These are phyloP conservation scores for Nothoprocta pentlandii DNA, from an alignment of 2,113 vertebrate genomes.

Conservation along the genomic window DNA sequence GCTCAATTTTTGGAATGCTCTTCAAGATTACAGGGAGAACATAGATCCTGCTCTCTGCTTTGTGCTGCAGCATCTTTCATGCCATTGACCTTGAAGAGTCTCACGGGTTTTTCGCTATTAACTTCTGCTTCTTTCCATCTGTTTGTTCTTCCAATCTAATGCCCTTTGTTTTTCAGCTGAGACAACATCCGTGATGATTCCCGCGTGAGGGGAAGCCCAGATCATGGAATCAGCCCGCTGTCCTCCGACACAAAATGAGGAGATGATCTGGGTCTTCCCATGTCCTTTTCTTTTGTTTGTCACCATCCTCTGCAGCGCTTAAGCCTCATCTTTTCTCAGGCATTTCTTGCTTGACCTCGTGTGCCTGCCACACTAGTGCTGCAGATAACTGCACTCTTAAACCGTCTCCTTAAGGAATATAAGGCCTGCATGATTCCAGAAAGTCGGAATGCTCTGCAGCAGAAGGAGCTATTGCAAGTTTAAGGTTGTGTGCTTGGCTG, in stretches of 20 bases:
- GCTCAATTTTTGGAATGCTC: neutral
- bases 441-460: neutral
- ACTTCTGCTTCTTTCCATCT: slow-evolving; percentile 13
- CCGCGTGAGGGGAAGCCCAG: neutral
- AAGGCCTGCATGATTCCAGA: neutral
- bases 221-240: neutral
- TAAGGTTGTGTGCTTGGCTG: neutral
- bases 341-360: neutral
- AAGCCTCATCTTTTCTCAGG: neutral
- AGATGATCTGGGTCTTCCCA: neutral
- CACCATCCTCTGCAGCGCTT: neutral
- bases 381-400: neutral
- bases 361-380: neutral
- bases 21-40: neutral
- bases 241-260: neutral
- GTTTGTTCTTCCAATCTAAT: slow-evolving; percentile 3
- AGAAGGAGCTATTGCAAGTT: neutral
- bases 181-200: neutral
- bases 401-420: neutral
- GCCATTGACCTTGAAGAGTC: neutral
- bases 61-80: neutral
- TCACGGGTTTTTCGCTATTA: neutral
- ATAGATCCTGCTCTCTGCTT: neutral
- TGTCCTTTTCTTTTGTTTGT: neutral
- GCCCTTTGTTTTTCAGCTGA: slow-evolving; percentile 32